Conservation (phyloP, 2,113 vertebrate species). For the Tapirus terrestris region DNA sequence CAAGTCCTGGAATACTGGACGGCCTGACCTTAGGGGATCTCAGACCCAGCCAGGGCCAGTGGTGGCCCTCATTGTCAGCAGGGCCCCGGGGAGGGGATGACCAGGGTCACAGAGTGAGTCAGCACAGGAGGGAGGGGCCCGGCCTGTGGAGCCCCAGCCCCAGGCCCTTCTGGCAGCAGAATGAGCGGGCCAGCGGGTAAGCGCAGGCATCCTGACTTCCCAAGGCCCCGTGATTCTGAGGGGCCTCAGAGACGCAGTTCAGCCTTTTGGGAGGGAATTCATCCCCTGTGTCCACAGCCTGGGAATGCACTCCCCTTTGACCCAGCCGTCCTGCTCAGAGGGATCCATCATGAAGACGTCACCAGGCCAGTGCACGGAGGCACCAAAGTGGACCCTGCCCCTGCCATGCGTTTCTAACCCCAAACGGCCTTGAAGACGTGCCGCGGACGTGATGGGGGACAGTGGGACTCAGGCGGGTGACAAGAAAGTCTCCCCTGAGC, state of each 20-base stretch:
- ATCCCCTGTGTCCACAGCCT: not conserved
- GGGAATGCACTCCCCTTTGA: accelerated
- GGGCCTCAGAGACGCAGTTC: not conserved
- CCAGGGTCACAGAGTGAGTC: not conserved
- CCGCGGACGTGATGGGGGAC: accelerated
- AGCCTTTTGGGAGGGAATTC: not conserved
- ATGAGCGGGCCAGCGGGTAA: accelerated
- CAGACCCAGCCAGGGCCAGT: not conserved
- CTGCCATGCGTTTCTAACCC: not conserved
- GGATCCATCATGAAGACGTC: not conserved
- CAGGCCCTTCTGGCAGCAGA: not conserved
- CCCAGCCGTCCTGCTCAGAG: not conserved
- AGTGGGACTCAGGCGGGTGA: not conserved
- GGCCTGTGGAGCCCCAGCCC: not conserved
- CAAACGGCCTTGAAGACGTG: not conserved
- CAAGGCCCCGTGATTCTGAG: not conserved
- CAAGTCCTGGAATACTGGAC: not conserved
- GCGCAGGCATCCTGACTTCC: not conserved
- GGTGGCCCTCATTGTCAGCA: not conserved
- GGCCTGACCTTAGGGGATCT: not conserved
- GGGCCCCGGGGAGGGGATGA: not conserved
- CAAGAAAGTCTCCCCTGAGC: not conserved
- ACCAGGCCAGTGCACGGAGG: accelerated
- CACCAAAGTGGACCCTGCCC: not conserved
- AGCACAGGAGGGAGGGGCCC: not conserved